Percentiles rank a stretch among this genome's conserved stretches.
Conservation (phyloP, 1,140 invertebrate genomes). For the Drosophila sturtevanti region DNA sequence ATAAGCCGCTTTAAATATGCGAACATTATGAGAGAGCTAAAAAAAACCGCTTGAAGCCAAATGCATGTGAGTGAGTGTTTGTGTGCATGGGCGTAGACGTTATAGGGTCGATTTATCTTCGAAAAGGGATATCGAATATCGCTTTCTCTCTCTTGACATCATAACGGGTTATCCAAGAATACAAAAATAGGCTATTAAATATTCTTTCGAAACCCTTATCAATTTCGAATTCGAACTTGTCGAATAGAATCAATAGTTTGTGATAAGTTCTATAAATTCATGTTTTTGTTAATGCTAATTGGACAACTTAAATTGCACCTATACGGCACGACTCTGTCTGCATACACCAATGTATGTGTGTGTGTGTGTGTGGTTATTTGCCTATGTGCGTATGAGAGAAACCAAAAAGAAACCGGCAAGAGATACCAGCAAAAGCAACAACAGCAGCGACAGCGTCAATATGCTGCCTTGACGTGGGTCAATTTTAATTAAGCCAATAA, state of each 20-base stretch:
- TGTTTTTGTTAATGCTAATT: background rate
- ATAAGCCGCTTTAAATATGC: conserved; percentile 42
- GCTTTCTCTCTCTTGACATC: no score
- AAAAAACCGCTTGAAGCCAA: conserved; percentile 35
- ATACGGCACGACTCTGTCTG: background rate
- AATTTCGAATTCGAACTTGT: no score
- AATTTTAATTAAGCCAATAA: conserved; percentile 66
- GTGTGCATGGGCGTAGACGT: background rate
- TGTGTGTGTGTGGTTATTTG: background rate
- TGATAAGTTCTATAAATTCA: no score
- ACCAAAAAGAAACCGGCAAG: conserved; percentile 51
- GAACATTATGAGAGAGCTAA: conserved; percentile 38
- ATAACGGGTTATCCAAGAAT: no score
- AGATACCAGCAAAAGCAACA: conserved; percentile 6
- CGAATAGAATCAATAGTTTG: no score
- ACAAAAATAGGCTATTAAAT: no score
- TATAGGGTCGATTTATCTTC: background rate
- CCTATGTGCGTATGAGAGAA: conserved; percentile 20
- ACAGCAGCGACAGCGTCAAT: conserved; percentile 6
- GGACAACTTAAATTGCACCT: background rate
- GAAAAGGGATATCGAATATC: background rate
- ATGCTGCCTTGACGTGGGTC: conserved; percentile 54
- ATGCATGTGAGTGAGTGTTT: background rate
- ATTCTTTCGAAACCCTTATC: no score
- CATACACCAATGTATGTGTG: no score